Percentiles rank a stretch among this genome's conserved stretches.
Evolutionary conservation across 2,888 invertebrate species (phyloP).

Genomic region (Ethmia dodecea): DNA sequence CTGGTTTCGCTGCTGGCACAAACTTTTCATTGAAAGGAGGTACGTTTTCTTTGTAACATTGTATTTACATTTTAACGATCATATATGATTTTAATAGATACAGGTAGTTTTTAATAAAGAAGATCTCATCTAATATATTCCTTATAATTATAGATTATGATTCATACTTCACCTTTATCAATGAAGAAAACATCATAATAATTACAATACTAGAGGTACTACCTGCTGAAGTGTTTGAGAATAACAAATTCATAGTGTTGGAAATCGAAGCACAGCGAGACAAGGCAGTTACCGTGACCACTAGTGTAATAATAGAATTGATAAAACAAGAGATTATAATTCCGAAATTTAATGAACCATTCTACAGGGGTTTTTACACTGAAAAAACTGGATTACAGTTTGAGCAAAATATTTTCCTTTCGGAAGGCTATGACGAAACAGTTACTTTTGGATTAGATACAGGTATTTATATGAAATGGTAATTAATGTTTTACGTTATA

Average conservation of each 20-base stretch:
- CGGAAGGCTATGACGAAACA: conserved; percentile 35
- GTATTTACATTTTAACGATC: no score
- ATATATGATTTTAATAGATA: no score
- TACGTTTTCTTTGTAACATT: no score
- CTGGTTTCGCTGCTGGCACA: conserved; percentile 35
- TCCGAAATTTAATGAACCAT: conserved; percentile 36
- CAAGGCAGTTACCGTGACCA: conserved; percentile 36
- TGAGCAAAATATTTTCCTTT: conserved; percentile 29
- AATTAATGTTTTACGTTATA: neutral
- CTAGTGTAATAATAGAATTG: conserved; percentile 38
- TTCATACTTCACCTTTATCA: conserved; percentile 27
- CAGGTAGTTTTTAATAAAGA: no score
- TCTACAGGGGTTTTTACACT: conserved; percentile 37
- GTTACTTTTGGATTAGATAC: conserved; percentile 36
- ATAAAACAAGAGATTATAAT: conserved; percentile 24
- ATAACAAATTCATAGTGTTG: conserved; percentile 37
- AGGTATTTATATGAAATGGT: conserved; percentile 23
- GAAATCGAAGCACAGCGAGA: conserved; percentile 43
- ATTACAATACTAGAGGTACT: conserved; percentile 24
- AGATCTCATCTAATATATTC: no score
- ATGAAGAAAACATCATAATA: conserved; percentile 25
- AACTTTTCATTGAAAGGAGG: conserved; percentile 40
- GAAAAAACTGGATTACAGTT: conserved; percentile 28
- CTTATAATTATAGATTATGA: conserved; percentile 25
- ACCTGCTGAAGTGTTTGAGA: conserved; percentile 27